Conservation (phyloP, 2,113 vertebrate genomes). For the Triplophysa tibetana region DNA sequence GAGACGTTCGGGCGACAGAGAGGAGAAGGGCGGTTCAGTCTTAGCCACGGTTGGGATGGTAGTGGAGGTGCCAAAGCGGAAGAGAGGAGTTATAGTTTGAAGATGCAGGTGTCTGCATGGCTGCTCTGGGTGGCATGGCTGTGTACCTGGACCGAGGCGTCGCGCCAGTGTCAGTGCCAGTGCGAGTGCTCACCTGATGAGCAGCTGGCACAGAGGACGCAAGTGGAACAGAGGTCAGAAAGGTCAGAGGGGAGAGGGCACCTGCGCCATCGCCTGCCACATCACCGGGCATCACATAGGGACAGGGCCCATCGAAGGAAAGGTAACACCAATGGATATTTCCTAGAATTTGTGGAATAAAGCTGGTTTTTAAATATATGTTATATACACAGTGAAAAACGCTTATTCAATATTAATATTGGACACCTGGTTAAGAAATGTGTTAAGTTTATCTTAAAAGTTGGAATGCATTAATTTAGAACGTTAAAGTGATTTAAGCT, state of each 20-base stretch:
- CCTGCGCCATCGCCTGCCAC: constrained; percentile 55
- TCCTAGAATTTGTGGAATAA: background rate
- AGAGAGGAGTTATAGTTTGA: constrained; percentile 39
- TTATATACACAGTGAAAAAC: too few relatives aligned
- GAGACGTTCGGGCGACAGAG: constrained; percentile 37
- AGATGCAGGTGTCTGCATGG: constrained; percentile 72
- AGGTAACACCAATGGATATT: constrained; percentile 62
- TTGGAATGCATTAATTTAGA: background rate
- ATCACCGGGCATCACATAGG: constrained; percentile 56
- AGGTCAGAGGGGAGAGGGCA: constrained; percentile 60
- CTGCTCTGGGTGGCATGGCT: constrained; percentile 65
- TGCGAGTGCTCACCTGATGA: constrained; percentile 61
- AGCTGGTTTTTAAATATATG: background rate
- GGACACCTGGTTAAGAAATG: too few relatives aligned
- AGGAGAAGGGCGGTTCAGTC: constrained; percentile 53
- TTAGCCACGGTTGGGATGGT: constrained; percentile 17
- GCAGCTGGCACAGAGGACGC: constrained; percentile 26
- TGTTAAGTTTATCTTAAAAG: background rate
- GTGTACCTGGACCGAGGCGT: constrained; percentile 64
- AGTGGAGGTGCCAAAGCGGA: constrained; percentile 1
- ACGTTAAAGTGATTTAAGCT: constrained; percentile 16
- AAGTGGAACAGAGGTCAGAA: constrained; percentile 52
- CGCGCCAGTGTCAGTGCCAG: constrained; percentile 64
- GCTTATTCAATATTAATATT: too few relatives aligned
- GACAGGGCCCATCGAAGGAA: constrained; percentile 64